A percentile compares a stretch with the other conserved stretches of the same genome.
These are phyloP conservation scores for Chelon labrosus DNA, from an alignment of 2,797 vertebrate genomes.

Conservation along the genomic window DNA sequence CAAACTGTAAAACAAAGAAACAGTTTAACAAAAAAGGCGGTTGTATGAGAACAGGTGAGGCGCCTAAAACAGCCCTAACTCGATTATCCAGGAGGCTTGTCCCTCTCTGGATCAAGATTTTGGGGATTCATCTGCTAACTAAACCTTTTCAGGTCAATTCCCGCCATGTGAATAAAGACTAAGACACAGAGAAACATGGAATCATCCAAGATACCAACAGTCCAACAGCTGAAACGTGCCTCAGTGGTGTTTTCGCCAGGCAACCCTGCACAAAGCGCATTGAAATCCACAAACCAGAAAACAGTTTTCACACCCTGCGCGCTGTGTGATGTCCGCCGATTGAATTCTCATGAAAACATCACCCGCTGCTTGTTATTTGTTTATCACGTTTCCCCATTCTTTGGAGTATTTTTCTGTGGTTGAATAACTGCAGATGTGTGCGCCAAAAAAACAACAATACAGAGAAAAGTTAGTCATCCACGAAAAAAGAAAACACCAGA, in stretches of 20 bases:
- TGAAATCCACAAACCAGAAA: neutral
- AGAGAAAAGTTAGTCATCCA: conserved; percentile 63
- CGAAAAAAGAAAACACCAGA: conserved; percentile 55
- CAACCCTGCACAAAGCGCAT: neutral
- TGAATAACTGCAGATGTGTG: conserved; percentile 81
- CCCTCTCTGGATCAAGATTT: neutral
- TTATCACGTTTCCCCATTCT: conserved; percentile 62
- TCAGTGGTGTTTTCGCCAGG: neutral
- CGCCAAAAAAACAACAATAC: conserved; percentile 64
- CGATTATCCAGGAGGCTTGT: neutral
- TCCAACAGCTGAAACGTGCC: neutral
- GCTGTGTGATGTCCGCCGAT: neutral
- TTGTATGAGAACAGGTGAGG: conserved; percentile 23
- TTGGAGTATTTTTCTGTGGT: conserved; percentile 61
- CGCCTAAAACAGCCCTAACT: neutral
- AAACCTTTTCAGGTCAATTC: conserved; percentile 2
- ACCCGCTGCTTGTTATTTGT: conserved; percentile 31
- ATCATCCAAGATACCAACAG: neutral
- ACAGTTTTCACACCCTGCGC: neutral
- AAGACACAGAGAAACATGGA: neutral
- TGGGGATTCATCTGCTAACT: conserved; percentile 1
- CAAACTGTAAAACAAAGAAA: neutral
- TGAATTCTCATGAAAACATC: conserved; percentile 32
- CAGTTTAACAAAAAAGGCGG: neutral
- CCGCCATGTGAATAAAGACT: neutral